A percentile compares a stretch with the other conserved stretches of the same genome.
Conservation (phyloP, 2,113 vertebrate genomes). For the Sisor rabdophorus region DNA sequence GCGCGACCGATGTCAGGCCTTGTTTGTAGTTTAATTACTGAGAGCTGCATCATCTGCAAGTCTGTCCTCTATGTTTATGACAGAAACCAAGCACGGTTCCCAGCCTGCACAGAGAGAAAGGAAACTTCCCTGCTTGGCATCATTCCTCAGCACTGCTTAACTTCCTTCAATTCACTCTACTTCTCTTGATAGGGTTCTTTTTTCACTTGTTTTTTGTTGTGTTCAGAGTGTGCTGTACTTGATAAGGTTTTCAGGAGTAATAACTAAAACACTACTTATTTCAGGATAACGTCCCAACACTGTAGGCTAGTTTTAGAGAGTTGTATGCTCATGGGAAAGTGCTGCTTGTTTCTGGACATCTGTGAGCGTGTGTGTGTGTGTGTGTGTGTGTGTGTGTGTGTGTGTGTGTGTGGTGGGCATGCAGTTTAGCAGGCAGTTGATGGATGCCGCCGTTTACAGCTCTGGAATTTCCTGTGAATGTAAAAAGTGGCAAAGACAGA, state of each 20-base stretch:
- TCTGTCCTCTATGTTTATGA: conserved; percentile 42
- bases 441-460: conserved; percentile 51
- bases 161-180: conserved; percentile 41
- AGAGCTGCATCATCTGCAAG: conserved; percentile 4
- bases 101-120: conserved; percentile 9
- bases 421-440: conserved; percentile 38
- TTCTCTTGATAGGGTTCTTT: conserved; percentile 15
- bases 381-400: neutral
- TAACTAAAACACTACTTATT: neutral
- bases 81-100: conserved; percentile 17
- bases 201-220: conserved; percentile 20
- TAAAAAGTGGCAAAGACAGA: conserved; percentile 42
- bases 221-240: conserved; percentile 7
- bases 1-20: conserved; percentile 35
- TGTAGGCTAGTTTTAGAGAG: neutral
- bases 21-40: conserved; percentile 28
- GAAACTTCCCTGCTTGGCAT: conserved; percentile 27
- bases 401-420: neutral
- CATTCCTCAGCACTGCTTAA: conserved; percentile 9
- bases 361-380: neutral
- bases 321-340: neutral
- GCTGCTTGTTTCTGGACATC: neutral
- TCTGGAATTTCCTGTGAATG: conserved; percentile 70
- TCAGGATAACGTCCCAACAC: neutral
- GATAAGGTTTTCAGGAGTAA: conserved; percentile 7